Conservation (phyloP, 2,888 invertebrate species). For the Xylota segnis region DNA sequence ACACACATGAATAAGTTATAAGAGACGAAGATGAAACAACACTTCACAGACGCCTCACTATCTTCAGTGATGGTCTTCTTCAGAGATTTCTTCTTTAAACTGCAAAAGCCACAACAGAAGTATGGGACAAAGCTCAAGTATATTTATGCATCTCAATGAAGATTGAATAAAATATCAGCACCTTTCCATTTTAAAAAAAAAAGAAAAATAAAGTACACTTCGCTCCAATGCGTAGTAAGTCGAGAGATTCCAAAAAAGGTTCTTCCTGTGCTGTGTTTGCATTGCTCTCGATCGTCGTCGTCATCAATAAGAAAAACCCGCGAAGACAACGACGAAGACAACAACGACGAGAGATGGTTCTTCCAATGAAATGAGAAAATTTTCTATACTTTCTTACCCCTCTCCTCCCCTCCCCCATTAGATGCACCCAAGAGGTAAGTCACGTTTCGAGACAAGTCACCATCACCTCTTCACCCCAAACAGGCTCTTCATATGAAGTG, state of each 20-base stretch:
- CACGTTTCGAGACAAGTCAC: conserved; percentile 65
- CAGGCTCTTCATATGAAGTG: conserved; percentile 33
- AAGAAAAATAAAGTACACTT: conserved; percentile 42
- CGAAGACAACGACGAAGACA: not conserved
- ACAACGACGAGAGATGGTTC: conserved; percentile 35
- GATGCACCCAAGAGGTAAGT: conserved; percentile 65
- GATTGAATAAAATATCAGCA: conserved; percentile 65
- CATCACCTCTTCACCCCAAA: conserved; percentile 19
- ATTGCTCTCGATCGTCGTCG: conserved; percentile 64
- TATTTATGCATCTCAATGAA: conserved; percentile 66
- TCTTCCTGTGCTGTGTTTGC: conserved; percentile 47
- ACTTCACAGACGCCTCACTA: conserved; percentile 41
- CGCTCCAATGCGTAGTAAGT: conserved; percentile 24
- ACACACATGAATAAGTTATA: conserved; percentile 72
- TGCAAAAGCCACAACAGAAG: conserved; percentile 57
- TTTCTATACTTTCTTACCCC: conserved; percentile 47
- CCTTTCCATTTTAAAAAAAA: conserved; percentile 29
- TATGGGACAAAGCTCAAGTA: conserved; percentile 50
- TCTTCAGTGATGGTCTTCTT: conserved; percentile 15
- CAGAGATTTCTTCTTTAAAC: conserved; percentile 44
- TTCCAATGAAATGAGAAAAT: conserved; percentile 44
- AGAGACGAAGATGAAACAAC: conserved; percentile 42
- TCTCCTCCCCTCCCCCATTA: not conserved
- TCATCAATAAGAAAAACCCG: conserved; percentile 18
- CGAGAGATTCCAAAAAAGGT: conserved; percentile 70